Percentiles rank a stretch among this genome's conserved stretches.
Conservation (phyloP, 30 jellyfish, hydroid and myxozoan species). For the Rhopilema esculentum region DNA sequence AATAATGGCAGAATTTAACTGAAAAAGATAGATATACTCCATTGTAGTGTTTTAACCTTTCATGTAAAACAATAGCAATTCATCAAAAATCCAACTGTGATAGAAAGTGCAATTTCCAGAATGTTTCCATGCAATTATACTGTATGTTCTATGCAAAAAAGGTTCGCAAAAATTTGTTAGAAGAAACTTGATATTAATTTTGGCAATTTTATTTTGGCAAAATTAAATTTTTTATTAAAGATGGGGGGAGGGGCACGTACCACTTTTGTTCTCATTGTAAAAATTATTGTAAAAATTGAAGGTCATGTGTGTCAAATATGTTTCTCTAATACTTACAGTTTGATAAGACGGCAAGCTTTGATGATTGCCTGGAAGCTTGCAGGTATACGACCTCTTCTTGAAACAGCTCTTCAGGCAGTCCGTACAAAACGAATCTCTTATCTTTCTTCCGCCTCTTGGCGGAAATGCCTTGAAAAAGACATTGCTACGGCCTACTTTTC, state of each 20-base stretch:
- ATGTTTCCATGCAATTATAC: too few relatives aligned
- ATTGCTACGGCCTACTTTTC: not conserved
- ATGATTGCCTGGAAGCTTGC: constrained; percentile 5
- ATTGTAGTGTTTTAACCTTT: too few relatives aligned
- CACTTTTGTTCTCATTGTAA: not conserved
- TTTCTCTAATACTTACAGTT: constrained; percentile 2
- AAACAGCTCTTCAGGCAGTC: constrained; percentile 10
- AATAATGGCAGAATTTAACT: not conserved
- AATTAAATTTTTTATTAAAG: too few relatives aligned
- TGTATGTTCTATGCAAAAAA: too few relatives aligned
- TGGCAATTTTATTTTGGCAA: too few relatives aligned
- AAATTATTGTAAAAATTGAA: not conserved
- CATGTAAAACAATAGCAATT: too few relatives aligned
- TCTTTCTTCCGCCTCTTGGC: not conserved
- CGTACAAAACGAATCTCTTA: not conserved
- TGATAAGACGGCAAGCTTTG: not conserved
- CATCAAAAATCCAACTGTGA: too few relatives aligned
- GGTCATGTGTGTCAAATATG: not conserved
- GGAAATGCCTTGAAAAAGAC: constrained; percentile 12
- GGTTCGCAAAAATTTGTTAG: too few relatives aligned
- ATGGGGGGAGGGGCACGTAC: too few relatives aligned
- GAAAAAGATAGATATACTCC: not conserved
- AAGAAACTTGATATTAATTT: too few relatives aligned
- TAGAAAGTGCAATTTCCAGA: too few relatives aligned
- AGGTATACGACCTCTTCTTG: constrained; percentile 7